Base-by-base conservation (phyloP, 1,140 invertebrate species). In the Camponotus pennsylvanicus region DNA sequence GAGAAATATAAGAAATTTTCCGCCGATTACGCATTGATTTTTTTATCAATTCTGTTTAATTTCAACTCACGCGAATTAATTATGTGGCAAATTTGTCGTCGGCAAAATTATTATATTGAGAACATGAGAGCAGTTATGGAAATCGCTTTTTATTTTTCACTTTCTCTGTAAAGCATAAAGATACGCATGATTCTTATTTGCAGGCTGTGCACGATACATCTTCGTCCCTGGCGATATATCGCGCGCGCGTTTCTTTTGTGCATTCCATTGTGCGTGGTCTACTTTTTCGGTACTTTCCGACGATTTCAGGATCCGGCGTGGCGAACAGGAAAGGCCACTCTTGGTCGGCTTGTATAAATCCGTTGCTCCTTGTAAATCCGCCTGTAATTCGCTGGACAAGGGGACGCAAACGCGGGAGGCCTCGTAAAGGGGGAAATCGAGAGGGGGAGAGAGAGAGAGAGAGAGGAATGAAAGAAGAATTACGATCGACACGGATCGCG, bases 271-370 rank as follows among this genome's bases (percentile, higher is more conserved):
- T 37, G 59, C 77, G 88, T 75, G 89, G 83, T 79, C 73, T 83
- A 87, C 87, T 91, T 91, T 91, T 91, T 91, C 90, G 89, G 75
- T 86, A 86, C 90, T 91, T 90, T 86, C 79, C 78, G 64, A 86
- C 83, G 88, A 89, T 89, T 89, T 86, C 85, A 85, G 83, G 69
- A 86, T 59, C 79, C 67, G 73, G 52, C 82, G 90, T 67, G 86
- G 75, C 83, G 89, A 93, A 95, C 94, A 95, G 93, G 91, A 92
- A 95, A 94, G 93, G 92, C 92, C 94, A 94, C 94, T 95, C 93
- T 92, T 94, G 88, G 92, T 86, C 90, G 91, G 92, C 92, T 94
- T 94, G 93, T 94, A 27, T 27, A 94, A 94, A 94, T 94, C 93
- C 90, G 88, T 91, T 89, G 92, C 86, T 91, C 91, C 92, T 92